Evolutionary conservation across 1,140 invertebrate genomes (phyloP).

Genomic region (Phocides pigmalion): DNA sequence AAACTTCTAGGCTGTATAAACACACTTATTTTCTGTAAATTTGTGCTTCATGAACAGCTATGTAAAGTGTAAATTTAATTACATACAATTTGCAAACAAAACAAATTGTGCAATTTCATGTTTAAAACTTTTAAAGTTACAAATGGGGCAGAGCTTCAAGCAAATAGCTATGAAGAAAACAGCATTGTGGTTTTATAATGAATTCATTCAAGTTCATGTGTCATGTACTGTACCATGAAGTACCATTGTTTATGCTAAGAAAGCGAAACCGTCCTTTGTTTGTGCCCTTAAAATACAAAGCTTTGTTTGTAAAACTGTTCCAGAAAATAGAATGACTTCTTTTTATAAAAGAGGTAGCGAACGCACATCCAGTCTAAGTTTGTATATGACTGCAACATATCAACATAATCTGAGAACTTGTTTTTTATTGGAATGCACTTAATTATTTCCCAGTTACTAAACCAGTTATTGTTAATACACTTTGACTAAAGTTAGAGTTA

Average conservation of each 20-base stretch:
- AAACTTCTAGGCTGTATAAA: too few species aligned
- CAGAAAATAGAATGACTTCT: neutral
- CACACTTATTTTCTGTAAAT: too few species aligned
- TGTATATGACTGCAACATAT: neutral
- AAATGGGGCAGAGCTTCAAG: neutral
- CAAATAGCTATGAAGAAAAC: neutral
- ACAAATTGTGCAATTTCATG: too few species aligned
- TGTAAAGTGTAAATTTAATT: too few species aligned
- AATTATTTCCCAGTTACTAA: too few species aligned
- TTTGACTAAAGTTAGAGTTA: too few species aligned
- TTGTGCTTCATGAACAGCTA: too few species aligned
- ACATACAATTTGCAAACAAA: too few species aligned
- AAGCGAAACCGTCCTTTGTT: slow-evolving; percentile 18
- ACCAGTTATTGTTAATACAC: too few species aligned
- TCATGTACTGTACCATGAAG: slow-evolving; percentile 1
- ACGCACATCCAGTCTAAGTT: neutral
- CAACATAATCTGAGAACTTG: neutral
- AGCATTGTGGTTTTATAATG: neutral
- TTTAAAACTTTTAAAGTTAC: too few species aligned
- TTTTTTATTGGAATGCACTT: too few species aligned
- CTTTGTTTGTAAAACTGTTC: slow-evolving; percentile 2
- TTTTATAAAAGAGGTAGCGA: neutral
- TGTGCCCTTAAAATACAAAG: slow-evolving; percentile 29
- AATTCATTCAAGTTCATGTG: slow-evolving; percentile 1
- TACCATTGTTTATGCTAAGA: slow-evolving; percentile 19